Conservation (phyloP, 1,140 invertebrate species). For the Manduca sexta region DNA sequence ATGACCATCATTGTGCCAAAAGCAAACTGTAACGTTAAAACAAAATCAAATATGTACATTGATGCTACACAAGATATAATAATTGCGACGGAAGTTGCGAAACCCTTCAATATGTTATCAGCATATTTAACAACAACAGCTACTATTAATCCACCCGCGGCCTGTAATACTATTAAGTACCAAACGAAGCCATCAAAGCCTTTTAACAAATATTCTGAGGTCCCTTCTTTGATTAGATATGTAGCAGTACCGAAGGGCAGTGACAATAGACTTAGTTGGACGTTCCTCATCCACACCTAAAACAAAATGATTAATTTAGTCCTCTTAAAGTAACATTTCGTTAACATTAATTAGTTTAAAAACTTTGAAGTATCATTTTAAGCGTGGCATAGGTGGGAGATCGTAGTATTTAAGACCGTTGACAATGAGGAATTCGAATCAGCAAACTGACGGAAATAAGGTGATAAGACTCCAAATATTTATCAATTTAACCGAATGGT, state of each 20-base stretch:
- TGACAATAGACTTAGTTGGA: conserved; percentile 88
- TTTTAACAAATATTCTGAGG: conserved; percentile 38
- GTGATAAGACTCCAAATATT: no score
- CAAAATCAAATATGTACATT: conserved; percentile 94
- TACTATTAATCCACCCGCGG: conserved; percentile 92
- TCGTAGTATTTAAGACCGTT: no score
- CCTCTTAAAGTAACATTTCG: no score
- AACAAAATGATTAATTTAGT: conserved; percentile 39
- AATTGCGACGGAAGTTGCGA: conserved; percentile 96
- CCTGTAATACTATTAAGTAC: conserved; percentile 88
- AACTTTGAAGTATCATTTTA: no score
- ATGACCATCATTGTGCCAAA: conserved; percentile 94
- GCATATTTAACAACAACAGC: conserved; percentile 98
- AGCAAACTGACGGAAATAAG: no score
- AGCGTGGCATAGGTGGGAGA: no score
- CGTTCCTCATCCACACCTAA: conserved; percentile 95
- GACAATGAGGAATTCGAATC: no score
- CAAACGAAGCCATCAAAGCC: conserved; percentile 88
- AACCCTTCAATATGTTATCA: conserved; percentile 97
- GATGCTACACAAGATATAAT: conserved; percentile 96
- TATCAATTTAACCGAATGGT: no score
- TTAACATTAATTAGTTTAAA: no score
- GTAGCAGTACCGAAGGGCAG: conserved; percentile 87
- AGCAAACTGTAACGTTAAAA: conserved; percentile 89
- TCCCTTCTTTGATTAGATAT: conserved; percentile 78